These are phyloP conservation scores for Brassicogethes aeneus DNA, from an alignment of 2,888 invertebrate species.

Conservation along the genomic window DNA sequence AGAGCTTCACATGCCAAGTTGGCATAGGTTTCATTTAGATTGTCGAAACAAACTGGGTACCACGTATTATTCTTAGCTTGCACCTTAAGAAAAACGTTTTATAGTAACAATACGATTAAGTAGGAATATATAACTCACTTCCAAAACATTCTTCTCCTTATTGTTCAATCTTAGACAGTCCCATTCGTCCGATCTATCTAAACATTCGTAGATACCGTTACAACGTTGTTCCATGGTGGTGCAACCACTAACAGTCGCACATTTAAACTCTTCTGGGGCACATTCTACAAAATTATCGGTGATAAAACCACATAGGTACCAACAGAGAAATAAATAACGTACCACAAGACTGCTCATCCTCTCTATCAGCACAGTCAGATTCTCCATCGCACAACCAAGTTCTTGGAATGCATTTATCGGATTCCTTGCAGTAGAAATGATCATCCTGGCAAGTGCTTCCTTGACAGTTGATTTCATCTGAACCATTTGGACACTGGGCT, in stretches of 20 bases:
- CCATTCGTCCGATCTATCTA: slow-evolving; percentile 56
- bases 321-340: too few relatives aligned
- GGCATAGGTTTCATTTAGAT: slow-evolving; percentile 47
- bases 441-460: slow-evolving; percentile 42
- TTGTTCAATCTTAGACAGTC: slow-evolving; percentile 37
- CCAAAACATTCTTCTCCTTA: slow-evolving; percentile 12
- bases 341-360: slow-evolving; percentile 51
- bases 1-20: slow-evolving; percentile 46
- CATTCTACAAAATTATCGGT: slow-evolving; percentile 48
- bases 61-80: slow-evolving; percentile 30
- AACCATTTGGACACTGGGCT: slow-evolving; percentile 47
- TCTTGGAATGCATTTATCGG: slow-evolving; percentile 50
- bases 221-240: slow-evolving; percentile 44
- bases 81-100: too few relatives aligned
- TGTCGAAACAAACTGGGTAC: slow-evolving; percentile 45
- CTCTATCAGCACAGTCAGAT: slow-evolving; percentile 46
- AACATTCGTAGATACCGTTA: slow-evolving; percentile 51
- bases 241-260: slow-evolving; percentile 52
- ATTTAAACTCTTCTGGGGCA: slow-evolving; percentile 47
- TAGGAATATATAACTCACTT: slow-evolving; percentile 1
- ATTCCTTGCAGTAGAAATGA: slow-evolving; percentile 48
- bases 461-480: slow-evolving; percentile 48
- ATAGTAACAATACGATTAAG: not conserved
- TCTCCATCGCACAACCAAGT: slow-evolving; percentile 52
- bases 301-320: slow-evolving; percentile 4